Percentiles rank a stretch among this genome's conserved stretches.
These are phyloP conservation scores for Charaxes varanes DNA, from an alignment of 1,140 invertebrate species.

Conservation along the genomic window DNA sequence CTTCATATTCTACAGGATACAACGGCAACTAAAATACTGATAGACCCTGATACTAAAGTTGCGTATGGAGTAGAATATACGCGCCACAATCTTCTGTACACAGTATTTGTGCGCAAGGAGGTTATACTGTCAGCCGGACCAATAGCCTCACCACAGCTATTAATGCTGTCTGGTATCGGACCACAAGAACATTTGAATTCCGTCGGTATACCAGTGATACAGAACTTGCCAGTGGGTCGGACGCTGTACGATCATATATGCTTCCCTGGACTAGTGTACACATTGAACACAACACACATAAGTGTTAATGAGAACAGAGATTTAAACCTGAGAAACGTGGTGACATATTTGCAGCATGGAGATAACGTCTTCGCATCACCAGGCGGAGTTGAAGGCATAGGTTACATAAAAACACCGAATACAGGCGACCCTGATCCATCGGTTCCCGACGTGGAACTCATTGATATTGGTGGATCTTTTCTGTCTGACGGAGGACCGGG, in stretches of 20 bases:
- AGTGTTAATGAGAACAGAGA: constrained; percentile 45
- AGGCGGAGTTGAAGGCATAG: constrained; percentile 78
- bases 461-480: constrained; percentile 74
- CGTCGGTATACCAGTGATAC: constrained; percentile 66
- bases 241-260: constrained; percentile 77
- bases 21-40: constrained; percentile 78
- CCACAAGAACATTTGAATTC: constrained; percentile 73
- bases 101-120: constrained; percentile 71
- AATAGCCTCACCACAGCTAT: constrained; percentile 76
- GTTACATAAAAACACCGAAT: constrained; percentile 77
- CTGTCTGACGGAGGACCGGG: constrained; percentile 73
- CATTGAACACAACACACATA: constrained; percentile 69
- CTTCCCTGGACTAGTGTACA: constrained; percentile 78
- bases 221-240: constrained; percentile 76
- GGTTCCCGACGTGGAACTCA: constrained; percentile 79
- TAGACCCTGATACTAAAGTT: constrained; percentile 75
- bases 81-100: constrained; percentile 47
- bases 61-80: constrained; percentile 80
- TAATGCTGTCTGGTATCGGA: constrained; percentile 81
- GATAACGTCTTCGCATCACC: constrained; percentile 67
- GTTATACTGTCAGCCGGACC: constrained; percentile 77
- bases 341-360: constrained; percentile 64
- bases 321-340: constrained; percentile 20
- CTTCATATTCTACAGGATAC: constrained; percentile 77
- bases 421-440: constrained; percentile 70